Evolutionary conservation across 2,113 vertebrate species (phyloP), one percentile per base, ranked within the genome.

Genomic region (Cyanoliseus patagonus): DNA sequence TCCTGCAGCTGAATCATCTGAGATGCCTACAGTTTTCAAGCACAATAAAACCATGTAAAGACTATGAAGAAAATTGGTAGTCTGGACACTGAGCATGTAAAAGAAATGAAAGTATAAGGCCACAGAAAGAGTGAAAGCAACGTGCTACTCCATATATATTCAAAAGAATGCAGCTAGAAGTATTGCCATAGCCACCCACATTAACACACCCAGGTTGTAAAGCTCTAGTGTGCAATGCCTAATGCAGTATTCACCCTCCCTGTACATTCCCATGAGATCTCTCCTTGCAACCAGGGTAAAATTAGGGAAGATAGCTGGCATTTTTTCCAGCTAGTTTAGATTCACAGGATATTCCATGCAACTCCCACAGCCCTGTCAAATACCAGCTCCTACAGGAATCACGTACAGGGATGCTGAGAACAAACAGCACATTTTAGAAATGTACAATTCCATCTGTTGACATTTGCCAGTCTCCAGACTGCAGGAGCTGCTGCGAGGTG

Each of bases 301-400:
- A 94, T 80, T 55, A 78, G 41, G 78, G 75, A 94, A 52, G 49
- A 84, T 24, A 72, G 83, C 1, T 72, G 83, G 74, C 33, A 33
- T 81, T 79, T 95, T 91, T 92, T 96, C 55, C 75, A 83, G 82
- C 61, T 88, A 74, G 51, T 92, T 95, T 46, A 88, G 86, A 95
- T 90, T 92, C 95, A 91, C 39, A 74, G 85, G 81, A 57, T 82
- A 89, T 49, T 74, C 87, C 55, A 35, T 19, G 16, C 37, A 85
- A 76, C 68, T 92, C 84, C 75, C 84, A 63, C 41, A 86, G 83
- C 63, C 72, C 88, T 82, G 88, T 66, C 90, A 96, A 95, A 91
- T 88, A 91, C 49, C 92, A 92, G 81, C 90, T 96, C 93, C 93
- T 96, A 80, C 53, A 87, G 90, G 86, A 91, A 96, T 92, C 90